phyloP scores from a whole-genome alignment of 2,113 vertebrate genomes.

The Catharus fuscescens region DNA sequence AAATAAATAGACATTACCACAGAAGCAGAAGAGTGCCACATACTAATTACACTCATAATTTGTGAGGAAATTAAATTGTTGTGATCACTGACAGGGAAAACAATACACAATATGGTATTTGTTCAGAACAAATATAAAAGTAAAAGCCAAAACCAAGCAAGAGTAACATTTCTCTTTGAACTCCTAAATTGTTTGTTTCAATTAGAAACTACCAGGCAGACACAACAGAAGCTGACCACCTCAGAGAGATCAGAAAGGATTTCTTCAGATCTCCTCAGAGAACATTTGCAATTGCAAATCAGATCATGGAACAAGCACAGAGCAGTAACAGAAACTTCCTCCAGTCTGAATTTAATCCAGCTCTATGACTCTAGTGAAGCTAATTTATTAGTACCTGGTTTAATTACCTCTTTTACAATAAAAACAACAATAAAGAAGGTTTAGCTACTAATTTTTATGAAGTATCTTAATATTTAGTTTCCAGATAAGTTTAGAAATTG shows the following conservation, averaged over 20 bases:
- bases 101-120: background rate
- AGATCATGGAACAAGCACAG: background rate
- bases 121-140: background rate
- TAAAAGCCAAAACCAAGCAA: background rate
- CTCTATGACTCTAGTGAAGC: background rate
- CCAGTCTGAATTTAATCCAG: background rate
- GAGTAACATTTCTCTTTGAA: background rate
- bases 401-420: background rate
- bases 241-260: background rate
- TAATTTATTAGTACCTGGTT: background rate
- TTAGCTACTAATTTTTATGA: background rate
- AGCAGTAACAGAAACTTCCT: background rate
- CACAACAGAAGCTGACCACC: background rate
- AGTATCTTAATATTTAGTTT: background rate
- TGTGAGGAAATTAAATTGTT: background rate
- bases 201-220: background rate
- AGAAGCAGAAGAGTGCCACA: background rate
- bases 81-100: background rate
- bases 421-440: background rate
- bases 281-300: background rate
- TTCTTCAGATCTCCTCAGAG: background rate
- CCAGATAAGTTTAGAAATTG: background rate
- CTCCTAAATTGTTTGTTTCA: background rate
- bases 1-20: background rate
- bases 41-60: background rate